Base-by-base conservation (phyloP, 2,888 invertebrate genomes). In the Camponotus fellah region DNA sequence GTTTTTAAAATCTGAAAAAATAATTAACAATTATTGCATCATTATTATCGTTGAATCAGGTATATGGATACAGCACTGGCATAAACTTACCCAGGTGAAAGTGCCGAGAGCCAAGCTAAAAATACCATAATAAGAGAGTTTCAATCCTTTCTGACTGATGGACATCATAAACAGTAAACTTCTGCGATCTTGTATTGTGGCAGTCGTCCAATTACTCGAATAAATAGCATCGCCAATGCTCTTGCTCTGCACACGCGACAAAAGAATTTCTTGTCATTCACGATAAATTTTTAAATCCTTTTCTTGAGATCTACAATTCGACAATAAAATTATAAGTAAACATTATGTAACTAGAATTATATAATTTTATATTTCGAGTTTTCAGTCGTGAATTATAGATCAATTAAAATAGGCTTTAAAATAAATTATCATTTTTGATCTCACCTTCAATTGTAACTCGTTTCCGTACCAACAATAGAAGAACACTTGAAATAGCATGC, bases 401-500 rank as follows among this genome's bases (percentile, higher is more conserved):
- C 26, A 12, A 34, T 2, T 12, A 1, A 62, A 32, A 46, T 14
- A 1, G 14, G 3, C 5, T 37, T 65, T n/a, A 14, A 21, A 46
- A 26, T 21, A 2, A 43, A 32, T 3, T 37, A 37, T 37, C 3
- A 53, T 2, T 37, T 1, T 4, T 34, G 0, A 46, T 62, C 1
- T 0, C 26, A 86, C 86, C 85, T 83, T 85, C 9, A 86, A 46
- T 17, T 76, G 62, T 10, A 86, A 46, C 21, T 92, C 90, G 79
- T 91, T 91, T 68, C 92, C 93, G 37, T 91, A 91, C 90, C 90
- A 92, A n/a, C 92, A 92, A 34, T 90, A 90, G 5, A 91, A 72
- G 76, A 91, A 93, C 26, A 92, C 88, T 80, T 93, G 93, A 40
- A 88, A 87, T 17, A 92, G 60, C 89, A 91, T 91, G 56, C 87